A percentile compares a stretch with the other conserved stretches of the same genome.
These are phyloP conservation scores for Apteryx owenii DNA, from an alignment of 2,113 vertebrate species.

Conservation along the genomic window DNA sequence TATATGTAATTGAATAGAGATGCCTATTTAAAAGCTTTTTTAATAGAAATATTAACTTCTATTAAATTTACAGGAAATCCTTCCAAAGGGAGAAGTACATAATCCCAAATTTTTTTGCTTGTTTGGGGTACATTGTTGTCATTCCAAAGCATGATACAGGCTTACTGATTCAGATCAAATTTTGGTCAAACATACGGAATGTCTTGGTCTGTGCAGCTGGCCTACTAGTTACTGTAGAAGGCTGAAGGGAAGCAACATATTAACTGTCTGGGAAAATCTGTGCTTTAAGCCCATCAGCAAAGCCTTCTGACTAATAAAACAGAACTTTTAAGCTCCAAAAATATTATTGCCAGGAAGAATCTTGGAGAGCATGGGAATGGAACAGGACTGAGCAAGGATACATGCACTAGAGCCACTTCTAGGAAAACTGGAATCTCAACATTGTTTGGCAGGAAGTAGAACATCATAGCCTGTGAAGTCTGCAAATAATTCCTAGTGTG, in stretches of 20 bases:
- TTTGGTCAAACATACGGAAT: background rate
- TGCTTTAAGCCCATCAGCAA: background rate
- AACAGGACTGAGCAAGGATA: background rate
- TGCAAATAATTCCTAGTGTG: background rate
- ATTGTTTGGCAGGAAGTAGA: background rate
- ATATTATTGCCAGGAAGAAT: background rate
- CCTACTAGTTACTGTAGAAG: background rate
- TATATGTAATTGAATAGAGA: background rate
- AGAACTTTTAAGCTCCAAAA: background rate
- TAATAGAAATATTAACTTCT: background rate
- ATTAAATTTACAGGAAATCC: background rate
- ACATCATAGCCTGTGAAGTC: background rate
- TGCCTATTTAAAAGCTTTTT: background rate
- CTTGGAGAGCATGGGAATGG: background rate
- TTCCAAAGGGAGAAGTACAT: background rate
- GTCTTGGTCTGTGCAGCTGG: background rate
- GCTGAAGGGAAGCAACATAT: background rate
- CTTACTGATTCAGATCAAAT: background rate
- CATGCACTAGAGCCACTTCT: background rate
- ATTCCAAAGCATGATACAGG: background rate
- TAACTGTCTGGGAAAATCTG: background rate
- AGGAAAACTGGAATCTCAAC: background rate
- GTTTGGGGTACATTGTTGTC: background rate
- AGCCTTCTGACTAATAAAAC: background rate
- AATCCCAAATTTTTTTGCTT: background rate